A percentile compares a stretch with the other conserved stretches of the same genome.
Conservation (phyloP, 2,113 vertebrate genomes). For the Elgaria multicarinata region DNA sequence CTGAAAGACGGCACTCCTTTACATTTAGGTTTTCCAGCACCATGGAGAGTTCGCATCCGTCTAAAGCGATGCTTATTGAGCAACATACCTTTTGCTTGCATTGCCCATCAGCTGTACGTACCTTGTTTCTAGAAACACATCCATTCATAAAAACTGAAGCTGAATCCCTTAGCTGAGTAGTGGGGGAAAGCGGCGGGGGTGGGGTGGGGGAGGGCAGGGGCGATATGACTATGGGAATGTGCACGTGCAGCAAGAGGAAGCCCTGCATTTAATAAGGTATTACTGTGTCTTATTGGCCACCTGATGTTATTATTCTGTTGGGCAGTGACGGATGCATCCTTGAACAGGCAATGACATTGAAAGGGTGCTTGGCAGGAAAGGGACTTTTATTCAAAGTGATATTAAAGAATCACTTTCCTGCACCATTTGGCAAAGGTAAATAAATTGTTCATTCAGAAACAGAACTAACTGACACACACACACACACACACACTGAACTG, state of each 20-base stretch:
- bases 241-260: neutral
- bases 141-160: constrained; percentile 70
- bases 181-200: neutral
- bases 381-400: neutral
- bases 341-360: constrained; percentile 36
- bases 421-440: constrained; percentile 3
- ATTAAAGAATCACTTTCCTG: neutral
- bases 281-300: neutral
- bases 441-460: neutral
- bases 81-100: neutral
- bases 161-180: constrained; percentile 5
- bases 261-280: neutral
- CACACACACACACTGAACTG: no score
- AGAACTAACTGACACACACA: neutral
- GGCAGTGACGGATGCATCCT: constrained; percentile 36
- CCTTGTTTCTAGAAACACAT: constrained; percentile 2
- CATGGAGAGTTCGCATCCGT: constrained; percentile 6
- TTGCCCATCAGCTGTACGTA: neutral
- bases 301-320: constrained; percentile 31
- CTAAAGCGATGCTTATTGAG: neutral
- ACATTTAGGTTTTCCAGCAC: constrained; percentile 12
- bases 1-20: neutral
- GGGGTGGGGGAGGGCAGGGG: neutral
- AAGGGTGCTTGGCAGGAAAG: neutral
- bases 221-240: neutral